These are phyloP conservation scores for Xanthorhoe spadicearia DNA, from an alignment of 2,888 invertebrate species.

Conservation along the genomic window DNA sequence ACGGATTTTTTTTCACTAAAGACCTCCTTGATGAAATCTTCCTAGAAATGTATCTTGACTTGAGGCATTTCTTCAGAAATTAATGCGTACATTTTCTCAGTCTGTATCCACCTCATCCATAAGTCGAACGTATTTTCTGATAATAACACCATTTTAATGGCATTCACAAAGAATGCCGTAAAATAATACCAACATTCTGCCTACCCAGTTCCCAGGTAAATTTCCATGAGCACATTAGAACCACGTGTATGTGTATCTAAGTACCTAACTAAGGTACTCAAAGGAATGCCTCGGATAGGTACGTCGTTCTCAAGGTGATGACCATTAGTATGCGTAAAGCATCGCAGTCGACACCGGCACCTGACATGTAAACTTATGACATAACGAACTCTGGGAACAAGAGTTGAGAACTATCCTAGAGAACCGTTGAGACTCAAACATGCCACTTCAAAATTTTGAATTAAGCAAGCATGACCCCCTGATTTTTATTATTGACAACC, in stretches of 20 bases:
- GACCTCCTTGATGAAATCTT: too few species aligned
- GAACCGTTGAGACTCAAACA: neutral
- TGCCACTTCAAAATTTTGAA: neutral
- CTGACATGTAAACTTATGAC: conserved; percentile 60
- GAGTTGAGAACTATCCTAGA: neutral
- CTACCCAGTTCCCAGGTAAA: neutral
- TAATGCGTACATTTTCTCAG: too few species aligned
- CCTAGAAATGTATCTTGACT: too few species aligned
- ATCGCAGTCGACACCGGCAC: conserved; percentile 55
- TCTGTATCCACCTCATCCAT: too few species aligned
- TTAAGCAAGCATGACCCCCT: neutral
- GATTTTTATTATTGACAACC: neutral
- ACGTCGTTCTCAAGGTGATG: conserved; percentile 61
- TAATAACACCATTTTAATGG: too few species aligned
- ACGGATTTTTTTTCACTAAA: too few species aligned
- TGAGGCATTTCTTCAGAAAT: too few species aligned
- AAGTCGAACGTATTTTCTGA: too few species aligned
- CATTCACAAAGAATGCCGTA: too few species aligned
- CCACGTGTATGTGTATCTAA: conserved; percentile 36
- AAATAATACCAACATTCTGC: neutral
- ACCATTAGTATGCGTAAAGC: conserved; percentile 75
- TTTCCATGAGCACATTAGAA: neutral
- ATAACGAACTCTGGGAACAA: conserved; percentile 25
- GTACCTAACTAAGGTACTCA: conserved; percentile 12
- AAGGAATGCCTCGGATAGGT: conserved; percentile 8